phyloP scores from a whole-genome alignment of 2,113 vertebrate genomes.

The Turdus rufiventris region DNA sequence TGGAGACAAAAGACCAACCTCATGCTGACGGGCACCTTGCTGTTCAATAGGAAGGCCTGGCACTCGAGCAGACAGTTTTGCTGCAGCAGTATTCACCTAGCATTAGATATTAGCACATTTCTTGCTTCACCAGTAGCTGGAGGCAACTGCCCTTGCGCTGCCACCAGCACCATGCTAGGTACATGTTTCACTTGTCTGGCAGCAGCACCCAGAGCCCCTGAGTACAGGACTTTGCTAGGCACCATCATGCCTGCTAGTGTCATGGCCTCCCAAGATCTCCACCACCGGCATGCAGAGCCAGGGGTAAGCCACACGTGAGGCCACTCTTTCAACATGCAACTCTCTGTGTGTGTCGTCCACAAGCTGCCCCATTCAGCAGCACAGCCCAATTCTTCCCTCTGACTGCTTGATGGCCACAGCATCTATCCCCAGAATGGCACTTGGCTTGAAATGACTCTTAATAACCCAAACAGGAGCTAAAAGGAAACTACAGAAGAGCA shows the following conservation, averaged over 20 bases:
- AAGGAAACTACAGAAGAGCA: not conserved
- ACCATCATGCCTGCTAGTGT: fast-evolving
- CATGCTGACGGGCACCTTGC: not conserved
- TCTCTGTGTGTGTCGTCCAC: fast-evolving
- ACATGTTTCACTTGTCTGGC: not conserved
- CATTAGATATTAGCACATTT: not conserved
- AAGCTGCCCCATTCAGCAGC: not conserved
- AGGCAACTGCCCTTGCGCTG: not conserved
- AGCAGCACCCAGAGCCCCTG: not conserved
- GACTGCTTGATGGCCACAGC: fast-evolving
- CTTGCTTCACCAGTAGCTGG: not conserved
- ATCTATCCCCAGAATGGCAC: not conserved
- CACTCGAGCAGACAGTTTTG: not conserved
- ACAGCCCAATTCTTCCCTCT: not conserved
- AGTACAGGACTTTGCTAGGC: not conserved
- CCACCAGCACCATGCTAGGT: not conserved
- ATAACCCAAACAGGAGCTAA: not conserved
- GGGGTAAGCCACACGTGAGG: fast-evolving
- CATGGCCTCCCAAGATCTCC: fast-evolving
- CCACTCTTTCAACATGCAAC: not conserved
- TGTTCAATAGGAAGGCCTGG: not conserved
- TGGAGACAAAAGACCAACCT: not conserved
- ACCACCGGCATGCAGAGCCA: not conserved
- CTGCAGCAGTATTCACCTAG: not conserved
- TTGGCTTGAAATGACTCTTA: not conserved